Evolutionary conservation across 1,140 invertebrate species (phyloP).

Genomic region (Euglossa dilemma): DNA sequence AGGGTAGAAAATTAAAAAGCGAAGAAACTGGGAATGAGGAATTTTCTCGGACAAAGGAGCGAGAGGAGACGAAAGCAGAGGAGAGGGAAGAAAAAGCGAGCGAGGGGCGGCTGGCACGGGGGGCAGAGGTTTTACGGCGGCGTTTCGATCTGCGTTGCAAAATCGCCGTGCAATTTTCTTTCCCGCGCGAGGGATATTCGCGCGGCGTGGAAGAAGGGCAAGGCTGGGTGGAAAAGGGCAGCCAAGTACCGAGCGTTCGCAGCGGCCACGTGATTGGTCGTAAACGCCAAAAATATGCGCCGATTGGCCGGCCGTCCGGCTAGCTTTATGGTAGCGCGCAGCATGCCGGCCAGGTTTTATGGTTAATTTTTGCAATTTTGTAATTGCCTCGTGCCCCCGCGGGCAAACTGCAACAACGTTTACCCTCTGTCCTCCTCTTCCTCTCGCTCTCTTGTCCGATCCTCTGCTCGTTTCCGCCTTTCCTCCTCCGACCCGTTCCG

Average conservation of each 20-base stretch:
- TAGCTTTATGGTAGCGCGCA: constrained; percentile 73
- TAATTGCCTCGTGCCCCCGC: constrained; percentile 72
- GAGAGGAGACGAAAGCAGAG: too few species aligned
- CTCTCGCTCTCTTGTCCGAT: too few species aligned
- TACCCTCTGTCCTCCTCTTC: neutral
- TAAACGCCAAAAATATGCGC: constrained; percentile 80
- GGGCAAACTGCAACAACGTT: constrained; percentile 45
- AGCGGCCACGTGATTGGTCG: constrained; percentile 77
- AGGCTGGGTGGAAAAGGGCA: constrained; percentile 42
- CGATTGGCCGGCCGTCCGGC: constrained; percentile 73
- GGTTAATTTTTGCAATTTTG: constrained; percentile 80
- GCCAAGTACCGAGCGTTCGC: constrained; percentile 41
- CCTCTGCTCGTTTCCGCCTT: neutral
- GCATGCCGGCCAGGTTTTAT: constrained; percentile 73
- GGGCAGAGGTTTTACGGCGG: constrained; percentile 60
- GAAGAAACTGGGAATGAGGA: too few species aligned
- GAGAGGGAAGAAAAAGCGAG: neutral
- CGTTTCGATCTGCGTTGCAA: constrained; percentile 59
- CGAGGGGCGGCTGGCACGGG: neutral
- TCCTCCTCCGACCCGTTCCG: neutral
- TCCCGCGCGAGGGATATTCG: constrained; percentile 54
- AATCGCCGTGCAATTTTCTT: constrained; percentile 80
- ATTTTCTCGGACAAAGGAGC: neutral
- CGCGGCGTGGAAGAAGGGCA: constrained; percentile 17
- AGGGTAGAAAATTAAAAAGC: too few species aligned